phyloP scores from a whole-genome alignment of 2,797 vertebrate genomes.

The Gymnoscopelus microlampas region DNA sequence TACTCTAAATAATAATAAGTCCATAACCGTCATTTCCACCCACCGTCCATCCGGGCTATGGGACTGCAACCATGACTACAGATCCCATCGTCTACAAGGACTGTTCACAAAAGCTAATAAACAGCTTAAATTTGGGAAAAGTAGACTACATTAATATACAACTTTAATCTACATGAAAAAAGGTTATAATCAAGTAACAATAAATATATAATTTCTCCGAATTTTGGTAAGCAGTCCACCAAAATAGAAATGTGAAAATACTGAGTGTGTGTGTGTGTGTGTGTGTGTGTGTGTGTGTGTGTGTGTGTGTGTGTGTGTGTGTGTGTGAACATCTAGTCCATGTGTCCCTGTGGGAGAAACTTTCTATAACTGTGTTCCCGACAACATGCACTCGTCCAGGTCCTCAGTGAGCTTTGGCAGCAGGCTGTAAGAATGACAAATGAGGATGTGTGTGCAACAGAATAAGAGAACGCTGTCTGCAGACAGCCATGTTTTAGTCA shows the following conservation, averaged over 20 bases:
- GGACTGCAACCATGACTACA: no score
- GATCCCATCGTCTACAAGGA: no score
- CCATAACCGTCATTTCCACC: no score
- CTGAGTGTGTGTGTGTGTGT: not conserved
- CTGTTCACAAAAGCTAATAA: no score
- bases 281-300: not conserved
- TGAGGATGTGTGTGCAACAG: slow-evolving; percentile 56
- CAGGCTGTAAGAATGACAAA: slow-evolving; percentile 71
- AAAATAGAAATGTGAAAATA: slow-evolving; percentile 2
- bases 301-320: not conserved
- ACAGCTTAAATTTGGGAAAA: no score
- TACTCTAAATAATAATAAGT: no score
- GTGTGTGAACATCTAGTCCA: slow-evolving; percentile 15
- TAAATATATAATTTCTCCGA: not conserved
- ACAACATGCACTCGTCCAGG: slow-evolving; percentile 54
- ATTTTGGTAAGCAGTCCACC: slow-evolving; percentile 1
- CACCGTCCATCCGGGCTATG: no score
- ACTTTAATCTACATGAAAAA: not conserved
- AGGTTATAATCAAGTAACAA: not conserved
- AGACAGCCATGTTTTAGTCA: slow-evolving; percentile 52
- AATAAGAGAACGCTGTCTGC: slow-evolving; percentile 59
- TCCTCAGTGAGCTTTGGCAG: slow-evolving; percentile 60
- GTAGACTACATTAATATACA: no score
- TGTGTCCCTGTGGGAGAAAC: slow-evolving; percentile 44
- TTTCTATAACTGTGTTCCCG: slow-evolving; percentile 50